These are phyloP conservation scores for Sminthurides aquaticus DNA, from an alignment of 2,888 invertebrate species.

Conservation along the genomic window DNA sequence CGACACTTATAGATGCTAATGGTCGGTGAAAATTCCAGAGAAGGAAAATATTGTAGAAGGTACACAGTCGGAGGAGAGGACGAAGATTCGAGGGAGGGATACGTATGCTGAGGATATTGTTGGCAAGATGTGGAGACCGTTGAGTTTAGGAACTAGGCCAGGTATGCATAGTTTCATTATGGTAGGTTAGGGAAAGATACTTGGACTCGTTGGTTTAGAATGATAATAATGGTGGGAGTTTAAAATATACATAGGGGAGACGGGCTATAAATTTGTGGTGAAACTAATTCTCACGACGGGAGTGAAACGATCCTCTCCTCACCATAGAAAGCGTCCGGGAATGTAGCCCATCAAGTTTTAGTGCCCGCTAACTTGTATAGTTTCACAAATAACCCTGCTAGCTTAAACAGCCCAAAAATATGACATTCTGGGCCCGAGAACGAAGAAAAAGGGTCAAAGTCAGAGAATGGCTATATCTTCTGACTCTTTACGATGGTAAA, in stretches of 20 bases:
- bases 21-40: neutral
- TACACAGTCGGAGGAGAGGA: neutral
- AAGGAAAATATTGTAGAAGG: slow-evolving; percentile 2
- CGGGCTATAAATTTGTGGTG: neutral
- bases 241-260: neutral
- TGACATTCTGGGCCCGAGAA: too few species aligned
- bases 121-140: too few species aligned
- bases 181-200: neutral
- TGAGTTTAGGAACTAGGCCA: too few species aligned
- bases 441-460: too few species aligned
- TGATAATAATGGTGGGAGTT: slow-evolving; percentile 1
- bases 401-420: too few species aligned
- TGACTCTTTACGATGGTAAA: too few species aligned
- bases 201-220: neutral
- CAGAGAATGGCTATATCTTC: too few species aligned
- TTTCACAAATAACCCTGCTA: too few species aligned
- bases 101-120: too few species aligned
- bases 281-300: slow-evolving; percentile 6
- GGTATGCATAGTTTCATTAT: too few species aligned
- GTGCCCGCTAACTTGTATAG: neutral
- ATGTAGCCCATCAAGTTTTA: neutral
- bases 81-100: too few species aligned
- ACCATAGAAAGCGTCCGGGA: neutral
- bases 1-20: slow-evolving; percentile 10
- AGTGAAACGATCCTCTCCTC: neutral